Percentiles rank a stretch among this genome's conserved stretches.
phyloP scores from a whole-genome alignment of 1,140 invertebrate genomes.

The Eurosta solidaginis region DNA sequence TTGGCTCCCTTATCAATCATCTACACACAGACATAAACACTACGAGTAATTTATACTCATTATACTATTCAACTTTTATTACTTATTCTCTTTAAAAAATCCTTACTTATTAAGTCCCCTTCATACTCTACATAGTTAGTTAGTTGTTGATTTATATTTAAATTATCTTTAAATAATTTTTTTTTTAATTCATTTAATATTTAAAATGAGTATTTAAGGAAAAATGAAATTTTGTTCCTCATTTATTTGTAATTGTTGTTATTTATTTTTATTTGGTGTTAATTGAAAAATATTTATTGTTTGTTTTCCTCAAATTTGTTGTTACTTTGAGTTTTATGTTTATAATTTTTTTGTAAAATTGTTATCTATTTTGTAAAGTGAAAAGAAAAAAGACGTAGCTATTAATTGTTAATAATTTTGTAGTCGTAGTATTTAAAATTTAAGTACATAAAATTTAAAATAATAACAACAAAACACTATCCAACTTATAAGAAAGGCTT shows the following conservation, averaged over 20 bases:
- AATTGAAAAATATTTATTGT: no score
- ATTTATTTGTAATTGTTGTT: no score
- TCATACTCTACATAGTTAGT: neutral
- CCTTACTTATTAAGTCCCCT: neutral
- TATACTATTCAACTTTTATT: neutral
- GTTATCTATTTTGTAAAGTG: neutral
- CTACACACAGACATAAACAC: neutral
- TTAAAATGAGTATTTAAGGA: no score
- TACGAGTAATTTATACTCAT: neutral
- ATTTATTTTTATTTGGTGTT: no score
- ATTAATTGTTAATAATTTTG: slow-evolving; percentile 8
- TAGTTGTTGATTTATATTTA: neutral
- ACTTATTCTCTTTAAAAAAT: neutral
- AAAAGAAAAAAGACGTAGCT: slow-evolving; percentile 22
- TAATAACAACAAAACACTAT: neutral
- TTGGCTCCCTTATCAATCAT: no score
- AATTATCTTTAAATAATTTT: neutral
- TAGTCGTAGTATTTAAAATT: slow-evolving; percentile 10
- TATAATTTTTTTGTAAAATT: neutral
- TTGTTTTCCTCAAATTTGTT: neutral
- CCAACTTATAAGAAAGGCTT: neutral
- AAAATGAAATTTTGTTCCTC: no score
- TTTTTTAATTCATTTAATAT: neutral
- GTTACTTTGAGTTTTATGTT: neutral
- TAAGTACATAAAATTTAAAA: neutral